Conservation (phyloP, 2,888 invertebrate species). For the Drosophila nr. medialis region DNA sequence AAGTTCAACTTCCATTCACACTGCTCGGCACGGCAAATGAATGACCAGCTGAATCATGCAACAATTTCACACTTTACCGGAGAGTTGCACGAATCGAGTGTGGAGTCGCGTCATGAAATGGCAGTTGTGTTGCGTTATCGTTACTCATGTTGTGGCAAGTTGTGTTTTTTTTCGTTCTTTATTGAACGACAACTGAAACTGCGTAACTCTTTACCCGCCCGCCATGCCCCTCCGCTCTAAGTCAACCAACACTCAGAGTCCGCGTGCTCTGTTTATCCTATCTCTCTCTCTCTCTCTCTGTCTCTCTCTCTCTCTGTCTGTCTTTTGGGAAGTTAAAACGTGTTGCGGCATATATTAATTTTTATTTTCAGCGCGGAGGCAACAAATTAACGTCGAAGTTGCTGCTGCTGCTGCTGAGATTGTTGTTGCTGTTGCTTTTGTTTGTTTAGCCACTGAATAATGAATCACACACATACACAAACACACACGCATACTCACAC, state of each 20-base stretch:
- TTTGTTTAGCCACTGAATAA: slow-evolving; percentile 77
- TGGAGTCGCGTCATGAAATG: not conserved
- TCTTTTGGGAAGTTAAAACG: slow-evolving; percentile 64
- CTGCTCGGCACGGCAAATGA: slow-evolving; percentile 36
- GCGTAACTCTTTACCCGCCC: slow-evolving; percentile 9
- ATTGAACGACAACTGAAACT: slow-evolving; percentile 63
- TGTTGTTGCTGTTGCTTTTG: slow-evolving; percentile 49
- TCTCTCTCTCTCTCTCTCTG: not conserved
- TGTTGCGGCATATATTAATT: slow-evolving; percentile 80
- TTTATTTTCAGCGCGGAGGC: slow-evolving; percentile 67
- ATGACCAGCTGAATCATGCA: slow-evolving; percentile 38
- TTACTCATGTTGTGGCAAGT: slow-evolving; percentile 37
- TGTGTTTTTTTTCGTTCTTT: slow-evolving; percentile 5
- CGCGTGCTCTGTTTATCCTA: not conserved
- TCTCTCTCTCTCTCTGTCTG: not conserved
- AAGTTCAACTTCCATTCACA: not conserved
- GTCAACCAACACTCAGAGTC: slow-evolving; percentile 56
- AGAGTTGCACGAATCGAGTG: not conserved
- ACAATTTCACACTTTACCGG: slow-evolving; percentile 17
- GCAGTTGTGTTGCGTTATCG: slow-evolving; percentile 12
- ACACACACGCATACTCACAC: slow-evolving; percentile 15
- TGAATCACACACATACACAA: slow-evolving; percentile 59
- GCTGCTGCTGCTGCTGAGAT: slow-evolving; percentile 27
- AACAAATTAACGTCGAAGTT: slow-evolving; percentile 68
- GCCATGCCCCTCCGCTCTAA: slow-evolving; percentile 2